Evolutionary conservation across 1,140 invertebrate species (phyloP).

Genomic region (Gonioctena quinquepunctata): DNA sequence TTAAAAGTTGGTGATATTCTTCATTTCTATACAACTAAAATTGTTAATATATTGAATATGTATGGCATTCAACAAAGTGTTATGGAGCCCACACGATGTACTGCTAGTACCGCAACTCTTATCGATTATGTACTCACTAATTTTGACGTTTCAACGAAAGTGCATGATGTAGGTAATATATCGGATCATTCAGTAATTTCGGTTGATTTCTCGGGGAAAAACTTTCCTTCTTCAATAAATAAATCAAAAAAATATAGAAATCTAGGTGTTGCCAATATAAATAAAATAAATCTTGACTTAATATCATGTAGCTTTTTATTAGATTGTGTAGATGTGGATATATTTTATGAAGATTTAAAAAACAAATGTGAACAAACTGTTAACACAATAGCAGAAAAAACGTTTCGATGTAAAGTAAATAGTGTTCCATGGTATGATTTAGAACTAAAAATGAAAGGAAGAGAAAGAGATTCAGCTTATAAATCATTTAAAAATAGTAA

Average conservation of each 20-base stretch:
- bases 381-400: no score
- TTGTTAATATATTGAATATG: background rate
- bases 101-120: background rate
- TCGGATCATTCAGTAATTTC: background rate
- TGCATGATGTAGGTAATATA: background rate
- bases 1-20: no score
- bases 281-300: background rate
- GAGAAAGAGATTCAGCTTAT: no score
- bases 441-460: no score
- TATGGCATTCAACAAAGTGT: background rate
- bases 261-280: background rate
- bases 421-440: no score
- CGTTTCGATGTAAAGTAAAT: no score
- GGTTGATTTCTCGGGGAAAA: background rate
- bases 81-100: background rate
- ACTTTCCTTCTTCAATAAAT: background rate
- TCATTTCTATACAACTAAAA: background rate
- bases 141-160: background rate
- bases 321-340: background rate
- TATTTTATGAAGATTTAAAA: background rate
- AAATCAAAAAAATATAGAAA: background rate
- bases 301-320: background rate
- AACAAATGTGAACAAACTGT: no score
- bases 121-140: background rate
- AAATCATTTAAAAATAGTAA: no score